Evolutionary conservation across 1,140 invertebrate genomes (phyloP).

Genomic region (Rhynchophorus ferrugineus): DNA sequence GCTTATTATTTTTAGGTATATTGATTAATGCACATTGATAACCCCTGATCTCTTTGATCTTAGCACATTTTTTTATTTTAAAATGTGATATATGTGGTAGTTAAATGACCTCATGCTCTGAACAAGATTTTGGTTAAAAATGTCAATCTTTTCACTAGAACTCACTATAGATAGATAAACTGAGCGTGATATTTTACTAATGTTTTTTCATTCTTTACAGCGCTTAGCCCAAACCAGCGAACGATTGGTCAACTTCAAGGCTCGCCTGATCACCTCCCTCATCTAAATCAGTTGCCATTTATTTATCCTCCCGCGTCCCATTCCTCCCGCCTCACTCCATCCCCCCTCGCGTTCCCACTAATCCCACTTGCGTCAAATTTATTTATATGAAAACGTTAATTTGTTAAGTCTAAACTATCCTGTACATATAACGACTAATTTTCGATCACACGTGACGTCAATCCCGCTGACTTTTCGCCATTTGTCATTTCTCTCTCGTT

Average conservation of each 20-base stretch:
- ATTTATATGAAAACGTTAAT: background rate
- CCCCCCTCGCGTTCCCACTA: background rate
- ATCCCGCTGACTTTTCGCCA: no score
- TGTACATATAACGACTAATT: background rate
- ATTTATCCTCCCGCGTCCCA: background rate
- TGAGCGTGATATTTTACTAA: no score
- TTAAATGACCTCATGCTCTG: no score
- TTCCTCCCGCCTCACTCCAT: conserved; percentile 6
- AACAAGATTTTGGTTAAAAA: no score
- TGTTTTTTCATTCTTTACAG: conserved; percentile 45
- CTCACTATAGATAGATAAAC: no score
- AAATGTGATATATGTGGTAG: no score
- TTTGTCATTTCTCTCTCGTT: background rate
- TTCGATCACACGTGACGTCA: no score
- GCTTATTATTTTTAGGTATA: no score
- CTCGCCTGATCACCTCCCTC: conserved; percentile 76
- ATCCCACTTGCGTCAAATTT: background rate
- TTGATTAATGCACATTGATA: no score
- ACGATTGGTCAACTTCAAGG: conserved; percentile 84
- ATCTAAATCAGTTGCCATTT: conserved; percentile 50
- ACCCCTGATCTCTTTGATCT: no score
- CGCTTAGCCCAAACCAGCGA: conserved; percentile 79
- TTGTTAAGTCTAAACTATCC: background rate
- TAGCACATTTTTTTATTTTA: no score
- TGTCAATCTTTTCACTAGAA: no score